Evolutionary conservation across 2,888 invertebrate genomes (phyloP), one percentile per base, ranked within the genome.

Genomic region (Aspidiotus destructor): DNA sequence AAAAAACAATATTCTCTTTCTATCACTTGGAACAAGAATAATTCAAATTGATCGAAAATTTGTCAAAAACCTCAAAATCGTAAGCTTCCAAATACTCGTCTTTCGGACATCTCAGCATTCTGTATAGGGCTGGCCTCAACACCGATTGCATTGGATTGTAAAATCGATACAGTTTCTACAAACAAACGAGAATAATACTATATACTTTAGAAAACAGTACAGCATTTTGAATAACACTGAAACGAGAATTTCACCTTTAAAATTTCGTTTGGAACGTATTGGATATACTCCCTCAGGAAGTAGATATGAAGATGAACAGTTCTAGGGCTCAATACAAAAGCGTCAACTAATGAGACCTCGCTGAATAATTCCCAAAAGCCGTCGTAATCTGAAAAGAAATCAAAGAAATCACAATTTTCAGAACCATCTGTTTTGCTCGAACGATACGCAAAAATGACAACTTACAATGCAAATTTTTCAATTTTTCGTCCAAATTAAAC

Each of bases 271-370:
- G 82, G 82, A 70, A 84, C 80, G 54, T 78, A 76, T 52, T 79
- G 75, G 64, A 83, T 79, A 72, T 81, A 81, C 44, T 79, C 79
- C 44, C 78, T 76, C 40, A 85, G 77, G 74, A 81, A 84, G 72
- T 81, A 79, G 72, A 79, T 76, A 72, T 80, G 78, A 65, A 76
- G 76, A 72, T 75, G 76, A 63, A 78, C 77, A 70, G 77, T 74
- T 69, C 76, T 74, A 77, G 74, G 81, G 79, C 73, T 81, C 75
- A 75, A 79, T 77, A 77, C 79, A 78, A 79, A 76, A 41, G 77
- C 76, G 73, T 79, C 79, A 73, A 78, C 75, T 68, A 79, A 75
- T 71, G 73, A 75, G 61, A 76, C 75, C 67, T 79, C 79, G 68
- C 79, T 79, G 68, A 79, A 75, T 70, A 78, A 78, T 74, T 78